phyloP scores from a whole-genome alignment of 2,113 vertebrate genomes.

The Litocranius walleri region DNA sequence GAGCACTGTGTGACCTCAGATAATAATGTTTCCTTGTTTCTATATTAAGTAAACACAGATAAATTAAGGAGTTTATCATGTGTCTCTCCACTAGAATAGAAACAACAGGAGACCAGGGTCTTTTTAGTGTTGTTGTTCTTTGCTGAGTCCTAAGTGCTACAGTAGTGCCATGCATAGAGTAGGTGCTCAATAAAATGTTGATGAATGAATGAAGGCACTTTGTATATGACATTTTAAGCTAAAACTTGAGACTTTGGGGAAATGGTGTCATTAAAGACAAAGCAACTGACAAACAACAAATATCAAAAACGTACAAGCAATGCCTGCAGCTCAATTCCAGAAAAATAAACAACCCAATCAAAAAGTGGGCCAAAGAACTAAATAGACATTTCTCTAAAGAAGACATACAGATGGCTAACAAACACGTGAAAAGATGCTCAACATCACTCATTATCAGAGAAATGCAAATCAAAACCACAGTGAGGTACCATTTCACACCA shows the following conservation, averaged over 20 bases:
- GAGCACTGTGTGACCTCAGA: background rate
- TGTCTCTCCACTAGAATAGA: background rate
- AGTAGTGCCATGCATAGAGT: background rate
- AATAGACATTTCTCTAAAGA: too few relatives aligned
- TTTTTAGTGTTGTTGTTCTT: background rate
- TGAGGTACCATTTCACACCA: too few relatives aligned
- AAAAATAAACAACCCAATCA: too few relatives aligned
- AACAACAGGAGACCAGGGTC: background rate
- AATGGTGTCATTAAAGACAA: background rate
- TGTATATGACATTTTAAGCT: background rate
- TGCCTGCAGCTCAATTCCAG: too few relatives aligned
- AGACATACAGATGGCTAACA: too few relatives aligned
- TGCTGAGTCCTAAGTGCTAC: background rate
- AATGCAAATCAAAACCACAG: too few relatives aligned
- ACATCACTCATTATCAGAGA: too few relatives aligned
- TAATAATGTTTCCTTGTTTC: background rate
- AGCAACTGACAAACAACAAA: background rate
- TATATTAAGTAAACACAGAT: background rate
- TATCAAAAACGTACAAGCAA: too few relatives aligned
- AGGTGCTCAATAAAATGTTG: background rate
- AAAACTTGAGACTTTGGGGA: background rate
- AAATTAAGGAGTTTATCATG: background rate
- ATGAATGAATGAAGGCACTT: background rate
- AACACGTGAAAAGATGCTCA: too few relatives aligned
- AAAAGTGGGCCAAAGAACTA: too few relatives aligned